Evolutionary conservation across 2,888 invertebrate species (phyloP), one percentile per base, ranked within the genome.

Genomic region (Scaptomyza polygonia): DNA sequence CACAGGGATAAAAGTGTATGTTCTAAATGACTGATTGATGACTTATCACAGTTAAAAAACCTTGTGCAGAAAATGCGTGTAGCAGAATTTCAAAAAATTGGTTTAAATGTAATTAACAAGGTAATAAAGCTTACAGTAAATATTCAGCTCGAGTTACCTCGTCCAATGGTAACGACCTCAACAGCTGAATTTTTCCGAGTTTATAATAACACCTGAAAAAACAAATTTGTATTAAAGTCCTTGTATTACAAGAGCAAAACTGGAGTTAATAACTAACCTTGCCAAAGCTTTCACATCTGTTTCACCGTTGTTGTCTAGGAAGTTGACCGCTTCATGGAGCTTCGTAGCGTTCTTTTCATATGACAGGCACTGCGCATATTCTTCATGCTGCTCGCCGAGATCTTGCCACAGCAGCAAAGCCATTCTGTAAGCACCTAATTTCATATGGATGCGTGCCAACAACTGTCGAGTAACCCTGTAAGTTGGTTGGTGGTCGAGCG

Each of bases 401-500:
- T 86, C 72, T 29, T 78, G 75, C 68, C 88, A 88, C 25, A 87
- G 42, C 8, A 73, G 54, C 36, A 88, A 64, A 0, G 93, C 93
- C 70, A 93, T 92, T 36, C 91, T 89, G 89, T 92, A 93, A 44
- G 94, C 93, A 55, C 93, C 92, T 36, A 94, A 88, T 67, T 90
- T 90, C 53, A 92, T 81, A 79, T 93, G 92, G 42, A 93, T 91
- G 49, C 91, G 90, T 5, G 92, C 91, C 39, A 94, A 88, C 39
- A 94, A 84, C 43, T 93, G 83, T 90, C 93, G 92, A 0, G 93
- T 93, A 53, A 92, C 90, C 11, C 92, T 77, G 42, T 93, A 91
- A 18, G 91, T 91, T 1, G 93, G 92, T 70, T 92, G 91, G 30
- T 88, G 67, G 21, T 79, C 72, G 61, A 92, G 90, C 0, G 92